Evolutionary conservation across 1,140 invertebrate genomes (phyloP).

Genomic region (Phthorimaea operculella): DNA sequence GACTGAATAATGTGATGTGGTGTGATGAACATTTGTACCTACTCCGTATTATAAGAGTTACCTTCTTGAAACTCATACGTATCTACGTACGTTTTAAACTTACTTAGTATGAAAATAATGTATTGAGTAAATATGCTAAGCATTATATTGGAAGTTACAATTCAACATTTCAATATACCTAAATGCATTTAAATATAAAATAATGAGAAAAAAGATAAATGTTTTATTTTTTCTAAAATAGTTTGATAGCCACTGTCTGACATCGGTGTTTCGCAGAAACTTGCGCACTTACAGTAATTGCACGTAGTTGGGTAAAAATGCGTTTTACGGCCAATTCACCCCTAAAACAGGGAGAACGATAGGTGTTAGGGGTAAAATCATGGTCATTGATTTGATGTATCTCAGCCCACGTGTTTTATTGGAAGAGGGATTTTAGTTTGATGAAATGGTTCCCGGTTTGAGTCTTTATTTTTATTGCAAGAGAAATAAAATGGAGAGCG

Average conservation of each 20-base stretch:
- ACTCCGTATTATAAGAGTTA: too few species aligned
- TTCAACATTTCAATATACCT: too few species aligned
- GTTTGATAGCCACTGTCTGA: constrained; percentile 7
- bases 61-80: too few species aligned
- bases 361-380: neutral
- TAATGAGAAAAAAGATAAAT: neutral
- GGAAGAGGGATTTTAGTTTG: constrained; percentile 22
- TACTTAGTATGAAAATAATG: too few species aligned
- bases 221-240: neutral
- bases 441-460: constrained; percentile 16
- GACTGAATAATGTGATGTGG: too few species aligned
- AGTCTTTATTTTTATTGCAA: neutral
- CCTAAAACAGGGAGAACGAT: neutral
- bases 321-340: constrained; percentile 9
- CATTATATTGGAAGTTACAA: too few species aligned
- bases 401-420: neutral
- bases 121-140: too few species aligned
- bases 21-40: too few species aligned
- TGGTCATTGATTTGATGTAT: neutral
- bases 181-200: too few species aligned
- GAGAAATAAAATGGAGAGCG: neutral
- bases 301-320: constrained; percentile 16
- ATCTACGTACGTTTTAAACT: too few species aligned
- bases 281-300: constrained; percentile 30
- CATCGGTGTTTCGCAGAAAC: constrained; percentile 17